Evolutionary conservation across 1,140 invertebrate genomes (phyloP), one percentile per base, ranked within the genome.

Genomic region (Orchesella cincta): DNA sequence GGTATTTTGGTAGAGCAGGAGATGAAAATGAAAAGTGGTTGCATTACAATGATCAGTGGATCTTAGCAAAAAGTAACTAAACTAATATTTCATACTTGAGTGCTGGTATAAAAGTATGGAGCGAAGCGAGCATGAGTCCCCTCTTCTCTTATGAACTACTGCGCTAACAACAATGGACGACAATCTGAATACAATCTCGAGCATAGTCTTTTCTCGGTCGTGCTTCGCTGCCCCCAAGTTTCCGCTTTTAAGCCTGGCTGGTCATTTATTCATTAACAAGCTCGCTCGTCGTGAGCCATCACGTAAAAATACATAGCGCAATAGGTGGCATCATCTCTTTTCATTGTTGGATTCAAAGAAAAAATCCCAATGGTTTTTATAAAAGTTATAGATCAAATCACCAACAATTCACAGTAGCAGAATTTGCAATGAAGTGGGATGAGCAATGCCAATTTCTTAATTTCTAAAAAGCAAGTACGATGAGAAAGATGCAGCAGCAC

Each of bases 171-270:
- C 29, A 67, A 67, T 8, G 3, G 2, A 18, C 31, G 14, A 14
- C 62, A 8, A 8, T 57, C 14, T 67, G 39, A 46, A n/a, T n/a
- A n/a, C n/a, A n/a, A n/a, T n/a, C 20, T 46, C 39, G 8, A 46
- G 8, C 8, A 12, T 8, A 46, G 20, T 46, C 8, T 72, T 76
- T 79, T 78, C 74, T 71, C 64, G 73, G 78, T 79, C 76, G 73
- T 64, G 78, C 78, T 75, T 73, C 75, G 78, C 62, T 77, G 76
- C 51, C 20, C 73, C 76, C 52, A 79, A 77, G 76, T 79, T 79
- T 79, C 78, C 78, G 78, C 64, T 78, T 29, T 33, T 12, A 67
- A n/a, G 62, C n/a, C 26, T 67, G 62, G 62, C 62, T 67, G 62
- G 28, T 67, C 12, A 31, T 67, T 5, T 67, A 33, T 31, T 67